Conservation (phyloP, 2,888 invertebrate species). For the Reticulitermes lucifugus region DNA sequence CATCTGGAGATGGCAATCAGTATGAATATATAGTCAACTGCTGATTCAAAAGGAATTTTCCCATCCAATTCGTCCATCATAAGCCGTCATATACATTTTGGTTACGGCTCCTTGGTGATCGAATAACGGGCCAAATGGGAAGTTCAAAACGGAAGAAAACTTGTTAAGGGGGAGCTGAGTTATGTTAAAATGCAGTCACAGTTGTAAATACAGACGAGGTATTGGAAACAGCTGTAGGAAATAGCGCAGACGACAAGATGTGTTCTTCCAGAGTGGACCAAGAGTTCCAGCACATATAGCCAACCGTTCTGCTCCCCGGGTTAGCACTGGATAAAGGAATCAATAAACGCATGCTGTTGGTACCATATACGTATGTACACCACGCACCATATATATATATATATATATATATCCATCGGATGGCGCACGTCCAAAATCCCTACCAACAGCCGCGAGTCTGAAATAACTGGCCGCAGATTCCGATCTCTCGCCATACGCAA, state of each 20-base stretch:
- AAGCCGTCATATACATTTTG: no score
- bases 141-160: background rate
- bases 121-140: background rate
- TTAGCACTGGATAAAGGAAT: constrained; percentile 3
- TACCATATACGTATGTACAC: background rate
- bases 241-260: background rate
- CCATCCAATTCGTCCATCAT: no score
- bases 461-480: background rate
- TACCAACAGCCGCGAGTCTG: background rate
- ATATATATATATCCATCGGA: background rate
- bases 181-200: background rate
- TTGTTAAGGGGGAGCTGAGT: background rate
- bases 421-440: constrained; percentile 4
- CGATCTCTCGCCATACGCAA: background rate
- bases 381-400: background rate
- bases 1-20: no score
- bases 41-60: no score
- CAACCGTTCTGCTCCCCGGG: background rate
- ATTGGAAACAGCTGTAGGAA: background rate
- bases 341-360: background rate
- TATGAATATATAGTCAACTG: no score
- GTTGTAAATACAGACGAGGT: background rate
- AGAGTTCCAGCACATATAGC: background rate
- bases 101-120: background rate
- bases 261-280: background rate